phyloP scores from a whole-genome alignment of 2,113 vertebrate genomes.

The Pterocles burchelli region DNA sequence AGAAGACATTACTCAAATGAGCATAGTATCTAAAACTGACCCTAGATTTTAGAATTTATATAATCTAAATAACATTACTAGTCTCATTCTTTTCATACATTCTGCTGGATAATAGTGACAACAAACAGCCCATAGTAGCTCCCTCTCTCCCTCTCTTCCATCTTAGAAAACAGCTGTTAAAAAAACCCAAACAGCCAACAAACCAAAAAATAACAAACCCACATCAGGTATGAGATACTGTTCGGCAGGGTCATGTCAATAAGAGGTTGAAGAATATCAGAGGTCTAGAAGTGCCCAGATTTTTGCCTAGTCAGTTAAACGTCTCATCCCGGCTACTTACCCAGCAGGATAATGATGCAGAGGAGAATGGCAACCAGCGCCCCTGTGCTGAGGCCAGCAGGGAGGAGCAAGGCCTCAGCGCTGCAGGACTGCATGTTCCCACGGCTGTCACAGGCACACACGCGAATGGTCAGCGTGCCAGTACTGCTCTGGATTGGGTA shows the following conservation, averaged over 20 bases:
- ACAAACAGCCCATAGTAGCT: neutral
- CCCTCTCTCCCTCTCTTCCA: neutral
- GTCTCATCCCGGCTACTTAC: neutral
- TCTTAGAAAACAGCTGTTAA: neutral
- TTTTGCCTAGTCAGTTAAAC: neutral
- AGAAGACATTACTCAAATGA: neutral
- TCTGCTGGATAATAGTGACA: neutral
- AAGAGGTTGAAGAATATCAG: neutral
- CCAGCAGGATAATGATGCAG: conserved; percentile 77
- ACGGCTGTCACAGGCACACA: conserved; percentile 76
- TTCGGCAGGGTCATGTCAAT: neutral
- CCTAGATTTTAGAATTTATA: neutral
- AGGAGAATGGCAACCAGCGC: conserved; percentile 80
- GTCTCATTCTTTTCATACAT: neutral
- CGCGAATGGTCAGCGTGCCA: conserved; percentile 76
- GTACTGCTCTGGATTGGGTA: conserved; percentile 84
- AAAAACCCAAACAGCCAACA: neutral
- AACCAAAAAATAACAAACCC: neutral
- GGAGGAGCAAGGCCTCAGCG: conserved; percentile 73
- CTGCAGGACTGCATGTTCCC: conserved; percentile 82
- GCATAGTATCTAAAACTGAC: neutral
- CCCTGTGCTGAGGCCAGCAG: conserved; percentile 79
- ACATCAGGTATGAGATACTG: neutral
- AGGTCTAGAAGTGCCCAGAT: fast-evolving
- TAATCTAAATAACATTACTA: neutral